Percentiles rank a stretch among this genome's conserved stretches.
These are phyloP conservation scores for Meiosimyza decipiens DNA, from an alignment of 2,888 invertebrate genomes.

Conservation along the genomic window DNA sequence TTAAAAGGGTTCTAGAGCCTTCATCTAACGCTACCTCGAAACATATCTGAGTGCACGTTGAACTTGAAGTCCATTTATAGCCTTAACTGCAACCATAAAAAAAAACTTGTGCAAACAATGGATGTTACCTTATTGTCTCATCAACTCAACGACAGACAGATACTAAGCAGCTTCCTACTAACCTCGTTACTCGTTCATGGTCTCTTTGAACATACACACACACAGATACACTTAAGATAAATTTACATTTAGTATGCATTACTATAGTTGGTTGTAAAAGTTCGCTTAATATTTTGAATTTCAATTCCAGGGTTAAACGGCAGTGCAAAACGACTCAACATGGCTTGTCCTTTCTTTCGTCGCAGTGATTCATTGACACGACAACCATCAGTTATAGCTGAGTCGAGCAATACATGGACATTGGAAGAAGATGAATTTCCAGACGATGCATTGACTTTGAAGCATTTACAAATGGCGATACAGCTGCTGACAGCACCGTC, in stretches of 20 bases:
- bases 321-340: constrained; percentile 44
- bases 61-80: constrained; percentile 48
- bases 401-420: constrained; percentile 59
- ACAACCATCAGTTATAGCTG: constrained; percentile 63
- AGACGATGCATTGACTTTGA: constrained; percentile 70
- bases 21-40: background rate
- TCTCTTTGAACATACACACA: background rate
- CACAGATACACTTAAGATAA: background rate
- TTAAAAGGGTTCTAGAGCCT: too few species aligned
- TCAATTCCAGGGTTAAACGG: constrained; percentile 27
- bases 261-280: background rate
- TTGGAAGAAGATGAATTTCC: constrained; percentile 65
- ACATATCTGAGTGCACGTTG: constrained; percentile 50
- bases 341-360: constrained; percentile 67
- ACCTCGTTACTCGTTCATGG: constrained; percentile 1
- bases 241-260: background rate
- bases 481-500: constrained; percentile 84
- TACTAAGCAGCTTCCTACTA: background rate
- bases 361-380: constrained; percentile 62
- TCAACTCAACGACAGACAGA: too few species aligned
- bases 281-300: background rate
- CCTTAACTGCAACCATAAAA: constrained; percentile 11
- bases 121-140: too few species aligned
- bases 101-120: background rate
- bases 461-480: constrained; percentile 84